A percentile compares a stretch with the other conserved stretches of the same genome.
Evolutionary conservation across 2,113 vertebrate species (phyloP).

Genomic region (Chamaetylas fuelleborni): DNA sequence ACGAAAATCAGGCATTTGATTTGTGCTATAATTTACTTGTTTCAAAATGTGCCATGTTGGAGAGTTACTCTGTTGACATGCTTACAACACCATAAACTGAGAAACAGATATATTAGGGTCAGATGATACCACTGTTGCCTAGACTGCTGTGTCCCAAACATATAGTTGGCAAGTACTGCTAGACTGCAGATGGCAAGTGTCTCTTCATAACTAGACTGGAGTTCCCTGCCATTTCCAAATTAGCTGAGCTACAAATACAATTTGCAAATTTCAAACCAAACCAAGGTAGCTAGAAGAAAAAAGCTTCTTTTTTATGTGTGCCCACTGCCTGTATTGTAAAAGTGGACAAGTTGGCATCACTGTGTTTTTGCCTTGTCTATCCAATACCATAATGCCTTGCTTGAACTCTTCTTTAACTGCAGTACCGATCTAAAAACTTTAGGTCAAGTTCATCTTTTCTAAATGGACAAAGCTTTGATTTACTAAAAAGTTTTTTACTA

Average conservation of each 20-base stretch:
- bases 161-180: conserved; percentile 62
- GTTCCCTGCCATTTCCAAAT: conserved; percentile 58
- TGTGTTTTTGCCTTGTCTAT: background rate
- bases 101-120: conserved; percentile 47
- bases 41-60: conserved; percentile 37
- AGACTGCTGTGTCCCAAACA: conserved; percentile 65
- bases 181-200: conserved; percentile 74
- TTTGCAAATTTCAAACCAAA: conserved; percentile 61
- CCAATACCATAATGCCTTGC: background rate
- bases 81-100: conserved; percentile 54
- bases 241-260: conserved; percentile 44
- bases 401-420: background rate
- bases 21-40: conserved; percentile 51
- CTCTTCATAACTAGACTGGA: conserved; percentile 60
- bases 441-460: background rate
- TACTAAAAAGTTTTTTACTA: background rate
- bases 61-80: conserved; percentile 48
- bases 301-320: background rate
- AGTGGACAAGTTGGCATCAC: background rate
- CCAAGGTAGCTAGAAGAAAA: conserved; percentile 1
- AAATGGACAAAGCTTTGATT: background rate
- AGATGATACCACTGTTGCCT: conserved; percentile 59
- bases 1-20: conserved; percentile 54
- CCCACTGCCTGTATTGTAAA: background rate
- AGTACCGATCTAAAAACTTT: background rate